phyloP scores from a whole-genome alignment of 2,113 vertebrate species.

The Lampris megalopsis region DNA sequence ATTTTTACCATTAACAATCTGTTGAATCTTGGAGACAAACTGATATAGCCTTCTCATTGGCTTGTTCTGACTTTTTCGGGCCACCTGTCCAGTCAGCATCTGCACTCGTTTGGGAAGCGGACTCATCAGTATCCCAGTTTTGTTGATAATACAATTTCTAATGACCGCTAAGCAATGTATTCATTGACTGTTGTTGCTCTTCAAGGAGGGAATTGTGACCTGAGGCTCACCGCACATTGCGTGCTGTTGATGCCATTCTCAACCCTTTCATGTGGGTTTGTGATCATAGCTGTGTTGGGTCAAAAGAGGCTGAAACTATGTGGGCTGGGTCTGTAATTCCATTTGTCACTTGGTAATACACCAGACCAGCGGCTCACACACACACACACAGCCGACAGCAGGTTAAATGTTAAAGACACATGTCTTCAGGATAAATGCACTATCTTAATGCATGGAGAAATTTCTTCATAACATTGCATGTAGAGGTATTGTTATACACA shows the following conservation, averaged over 20 bases:
- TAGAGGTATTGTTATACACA: background rate
- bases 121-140: too few species aligned
- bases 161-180: background rate
- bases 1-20: too few species aligned
- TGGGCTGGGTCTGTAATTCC: slow-evolving; percentile 41
- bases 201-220: slow-evolving; percentile 10
- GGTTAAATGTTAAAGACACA: background rate
- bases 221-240: slow-evolving; percentile 25
- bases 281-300: slow-evolving; percentile 36
- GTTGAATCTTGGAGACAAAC: too few species aligned
- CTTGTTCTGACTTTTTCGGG: too few species aligned
- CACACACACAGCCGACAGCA: background rate
- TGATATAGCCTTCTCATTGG: too few species aligned
- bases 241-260: slow-evolving; percentile 30
- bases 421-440: slow-evolving; percentile 5
- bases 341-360: slow-evolving; percentile 30
- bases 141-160: background rate
- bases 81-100: too few species aligned
- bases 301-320: slow-evolving; percentile 41
- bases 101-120: too few species aligned
- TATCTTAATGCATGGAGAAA: slow-evolving; percentile 6
- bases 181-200: background rate
- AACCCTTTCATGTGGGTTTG: slow-evolving; percentile 50
- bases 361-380: slow-evolving; percentile 22
- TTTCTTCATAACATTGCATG: background rate